These are phyloP conservation scores for Macquaria ambigua DNA, from an alignment of 2,113 vertebrate genomes.

Conservation along the genomic window DNA sequence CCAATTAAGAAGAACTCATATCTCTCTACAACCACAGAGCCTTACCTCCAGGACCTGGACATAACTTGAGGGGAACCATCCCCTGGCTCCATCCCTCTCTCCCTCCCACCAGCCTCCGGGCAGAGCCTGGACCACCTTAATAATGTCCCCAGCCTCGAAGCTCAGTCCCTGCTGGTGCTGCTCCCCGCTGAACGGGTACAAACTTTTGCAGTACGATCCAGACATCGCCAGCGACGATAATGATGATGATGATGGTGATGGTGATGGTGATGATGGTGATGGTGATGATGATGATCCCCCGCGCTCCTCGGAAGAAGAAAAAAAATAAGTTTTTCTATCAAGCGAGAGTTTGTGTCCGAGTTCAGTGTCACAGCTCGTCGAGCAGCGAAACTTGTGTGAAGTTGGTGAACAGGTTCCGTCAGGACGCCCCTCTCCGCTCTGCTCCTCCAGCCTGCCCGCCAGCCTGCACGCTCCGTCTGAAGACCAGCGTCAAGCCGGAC, in stretches of 20 bases:
- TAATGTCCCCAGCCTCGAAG: slow-evolving; percentile 92
- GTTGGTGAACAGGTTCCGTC: slow-evolving; percentile 55
- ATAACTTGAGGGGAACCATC: slow-evolving; percentile 97
- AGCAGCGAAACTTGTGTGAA: slow-evolving; percentile 19
- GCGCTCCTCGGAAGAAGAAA: not conserved
- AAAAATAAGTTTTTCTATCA: not conserved
- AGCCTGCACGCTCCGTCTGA: slow-evolving; percentile 3
- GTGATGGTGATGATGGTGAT: no score
- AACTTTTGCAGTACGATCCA: slow-evolving; percentile 88
- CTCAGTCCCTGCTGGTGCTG: slow-evolving; percentile 92
- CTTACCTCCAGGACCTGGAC: slow-evolving; percentile 95
- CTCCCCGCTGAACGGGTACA: slow-evolving; percentile 94
- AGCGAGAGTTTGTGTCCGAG: not conserved
- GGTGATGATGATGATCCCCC: no score
- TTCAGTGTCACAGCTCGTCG: not conserved
- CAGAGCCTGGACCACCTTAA: slow-evolving; percentile 90
- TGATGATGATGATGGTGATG: no score
- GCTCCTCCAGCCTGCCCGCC: slow-evolving; percentile 28
- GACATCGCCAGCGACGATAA: slow-evolving; percentile 74
- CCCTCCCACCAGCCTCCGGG: slow-evolving; percentile 98
- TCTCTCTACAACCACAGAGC: no score
- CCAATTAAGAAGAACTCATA: not conserved
- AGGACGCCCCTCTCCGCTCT: slow-evolving; percentile 16
- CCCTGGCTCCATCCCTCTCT: slow-evolving; percentile 91
- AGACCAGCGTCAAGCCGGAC: not conserved